phyloP scores from a whole-genome alignment of 2,888 invertebrate species.

The Coenonympha glycerion region DNA sequence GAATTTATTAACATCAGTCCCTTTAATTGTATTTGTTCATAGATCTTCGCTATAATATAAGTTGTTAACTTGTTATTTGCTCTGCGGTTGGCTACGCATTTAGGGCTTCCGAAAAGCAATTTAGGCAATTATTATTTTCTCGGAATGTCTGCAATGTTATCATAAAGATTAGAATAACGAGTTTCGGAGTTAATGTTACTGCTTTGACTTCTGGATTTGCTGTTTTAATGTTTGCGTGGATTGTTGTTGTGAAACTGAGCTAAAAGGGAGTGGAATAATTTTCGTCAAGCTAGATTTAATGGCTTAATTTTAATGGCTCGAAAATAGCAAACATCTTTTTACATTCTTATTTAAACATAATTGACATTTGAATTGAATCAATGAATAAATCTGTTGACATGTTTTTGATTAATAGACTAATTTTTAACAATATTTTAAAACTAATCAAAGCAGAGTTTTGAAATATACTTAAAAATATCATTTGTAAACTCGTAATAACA shows the following conservation, averaged over 20 bases:
- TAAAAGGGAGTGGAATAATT: neutral
- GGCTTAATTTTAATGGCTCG: no score
- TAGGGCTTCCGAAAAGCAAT: neutral
- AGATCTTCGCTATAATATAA: neutral
- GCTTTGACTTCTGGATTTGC: conserved; percentile 1
- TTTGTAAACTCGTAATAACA: no score
- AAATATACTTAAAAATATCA: no score
- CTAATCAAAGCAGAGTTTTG: no score
- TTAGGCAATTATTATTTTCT: conserved; percentile 1
- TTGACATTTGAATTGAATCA: no score
- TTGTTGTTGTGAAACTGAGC: neutral
- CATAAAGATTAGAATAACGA: conserved; percentile 11
- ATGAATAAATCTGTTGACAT: no score
- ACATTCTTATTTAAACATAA: no score
- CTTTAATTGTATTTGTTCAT: neutral
- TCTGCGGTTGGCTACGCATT: neutral
- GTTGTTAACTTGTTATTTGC: neutral
- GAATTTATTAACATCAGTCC: no score
- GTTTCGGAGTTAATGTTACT: neutral
- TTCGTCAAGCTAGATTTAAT: no score
- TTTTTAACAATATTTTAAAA: no score
- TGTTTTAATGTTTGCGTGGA: conserved; percentile 1
- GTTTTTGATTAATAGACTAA: no score
- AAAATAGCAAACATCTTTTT: no score
- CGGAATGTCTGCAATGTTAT: neutral